phyloP scores from a whole-genome alignment of 64 coral and sea anemone species.

The Montipora capricornis region DNA sequence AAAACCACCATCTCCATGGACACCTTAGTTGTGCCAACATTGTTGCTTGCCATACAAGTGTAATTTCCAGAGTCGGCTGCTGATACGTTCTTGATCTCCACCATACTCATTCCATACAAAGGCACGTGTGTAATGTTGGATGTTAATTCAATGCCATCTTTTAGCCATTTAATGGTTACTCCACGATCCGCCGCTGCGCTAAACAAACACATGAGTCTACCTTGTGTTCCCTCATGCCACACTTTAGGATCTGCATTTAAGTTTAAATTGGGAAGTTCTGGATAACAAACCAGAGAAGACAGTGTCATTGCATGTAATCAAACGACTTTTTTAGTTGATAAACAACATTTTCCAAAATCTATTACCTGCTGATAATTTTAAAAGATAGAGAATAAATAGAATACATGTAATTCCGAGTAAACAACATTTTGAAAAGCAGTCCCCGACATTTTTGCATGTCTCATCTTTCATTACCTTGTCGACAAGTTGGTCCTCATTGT shows the following conservation, averaged over 20 bases:
- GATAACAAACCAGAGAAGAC: neutral
- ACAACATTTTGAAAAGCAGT: no score
- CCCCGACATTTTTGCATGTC: no score
- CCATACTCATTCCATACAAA: neutral
- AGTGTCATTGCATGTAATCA: neutral
- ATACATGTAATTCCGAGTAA: no score
- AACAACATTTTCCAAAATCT: no score
- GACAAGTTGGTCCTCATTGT: no score
- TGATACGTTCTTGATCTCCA: neutral
- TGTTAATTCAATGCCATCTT: slow-evolving; percentile 20
- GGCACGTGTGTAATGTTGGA: neutral
- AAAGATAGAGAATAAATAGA: no score
- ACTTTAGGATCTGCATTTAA: neutral
- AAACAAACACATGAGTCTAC: neutral
- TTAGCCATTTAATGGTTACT: slow-evolving; percentile 35
- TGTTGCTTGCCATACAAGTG: slow-evolving; percentile 79
- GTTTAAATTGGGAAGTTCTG: slow-evolving; percentile 16
- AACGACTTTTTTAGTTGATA: no score
- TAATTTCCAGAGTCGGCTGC: slow-evolving; percentile 68
- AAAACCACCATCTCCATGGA: slow-evolving; percentile 71
- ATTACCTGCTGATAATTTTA: no score
- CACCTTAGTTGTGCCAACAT: slow-evolving; percentile 51
- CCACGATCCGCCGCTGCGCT: slow-evolving; percentile 1
- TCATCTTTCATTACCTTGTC: no score
- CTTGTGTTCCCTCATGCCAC: slow-evolving; percentile 18